Conservation (phyloP, 2,888 invertebrate genomes). For the Amblyjoppa fuscipennis region DNA sequence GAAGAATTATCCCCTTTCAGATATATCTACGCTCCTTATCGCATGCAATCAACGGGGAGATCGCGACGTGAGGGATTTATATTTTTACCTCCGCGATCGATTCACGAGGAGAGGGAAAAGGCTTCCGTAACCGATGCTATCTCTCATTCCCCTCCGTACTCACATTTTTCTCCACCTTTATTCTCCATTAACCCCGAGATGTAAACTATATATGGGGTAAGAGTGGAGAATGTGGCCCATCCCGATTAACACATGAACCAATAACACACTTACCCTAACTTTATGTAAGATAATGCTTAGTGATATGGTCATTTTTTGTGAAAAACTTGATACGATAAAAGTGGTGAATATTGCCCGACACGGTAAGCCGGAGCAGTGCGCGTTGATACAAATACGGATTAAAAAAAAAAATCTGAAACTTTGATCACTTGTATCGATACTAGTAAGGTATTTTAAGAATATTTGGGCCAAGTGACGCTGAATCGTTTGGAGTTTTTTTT, state of each 20-base stretch:
- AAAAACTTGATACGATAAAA: no score
- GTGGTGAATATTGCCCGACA: no score
- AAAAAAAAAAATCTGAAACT: no score
- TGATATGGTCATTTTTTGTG: no score
- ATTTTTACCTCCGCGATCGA: conserved; percentile 51
- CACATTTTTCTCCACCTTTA: neutral
- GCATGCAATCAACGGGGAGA: conserved; percentile 47
- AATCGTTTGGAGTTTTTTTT: no score
- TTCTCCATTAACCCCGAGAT: neutral
- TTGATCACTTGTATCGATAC: no score
- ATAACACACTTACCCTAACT: neutral
- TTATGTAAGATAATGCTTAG: no score
- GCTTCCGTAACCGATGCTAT: conserved; percentile 31
- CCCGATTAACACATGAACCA: neutral
- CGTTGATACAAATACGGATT: no score
- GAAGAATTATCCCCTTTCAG: conserved; percentile 41
- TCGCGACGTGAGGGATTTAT: conserved; percentile 50
- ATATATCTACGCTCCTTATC: conserved; percentile 55
- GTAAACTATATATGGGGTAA: neutral
- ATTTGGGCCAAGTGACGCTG: no score
- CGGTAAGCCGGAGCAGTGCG: no score
- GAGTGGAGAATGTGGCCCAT: neutral
- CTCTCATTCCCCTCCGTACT: neutral
- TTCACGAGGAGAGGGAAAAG: neutral
- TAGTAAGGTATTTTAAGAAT: no score